Percentiles rank a stretch among this genome's conserved stretches.
These are phyloP conservation scores for Hemicordylus capensis DNA, from an alignment of 2,113 vertebrate genomes.

Conservation along the genomic window DNA sequence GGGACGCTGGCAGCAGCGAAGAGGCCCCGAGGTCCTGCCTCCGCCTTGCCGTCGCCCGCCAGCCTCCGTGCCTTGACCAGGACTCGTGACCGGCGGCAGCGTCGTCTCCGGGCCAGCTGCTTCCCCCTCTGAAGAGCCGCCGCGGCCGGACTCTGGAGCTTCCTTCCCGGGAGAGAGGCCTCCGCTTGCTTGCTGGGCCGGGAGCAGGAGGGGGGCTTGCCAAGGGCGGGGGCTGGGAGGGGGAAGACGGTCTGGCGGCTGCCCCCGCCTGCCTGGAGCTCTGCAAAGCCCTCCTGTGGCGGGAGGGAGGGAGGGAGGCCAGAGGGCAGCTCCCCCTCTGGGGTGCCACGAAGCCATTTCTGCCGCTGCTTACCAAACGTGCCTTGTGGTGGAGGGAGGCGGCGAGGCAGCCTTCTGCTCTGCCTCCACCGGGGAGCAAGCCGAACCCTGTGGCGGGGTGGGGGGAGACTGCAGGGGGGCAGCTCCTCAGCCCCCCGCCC, in stretches of 20 bases:
- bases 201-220: conserved; percentile 22
- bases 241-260: too few species aligned
- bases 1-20: conserved; percentile 24
- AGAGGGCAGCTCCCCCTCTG: neutral
- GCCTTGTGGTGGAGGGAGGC: neutral
- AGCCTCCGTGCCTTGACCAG: conserved; percentile 72
- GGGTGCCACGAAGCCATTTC: neutral
- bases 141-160: accelerated
- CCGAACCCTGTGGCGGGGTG: neutral
- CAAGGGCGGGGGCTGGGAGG: neutral
- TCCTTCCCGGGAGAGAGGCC: accelerated
- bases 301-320: neutral
- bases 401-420: neutral
- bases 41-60: conserved; percentile 5
- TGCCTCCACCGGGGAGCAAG: neutral
- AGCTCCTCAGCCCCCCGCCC: neutral
- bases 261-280: neutral
- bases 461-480: neutral
- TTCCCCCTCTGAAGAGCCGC: neutral
- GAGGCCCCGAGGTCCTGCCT: conserved; percentile 30
- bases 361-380: neutral
- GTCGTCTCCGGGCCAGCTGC: neutral
- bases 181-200: neutral
- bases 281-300: neutral
- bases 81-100: conserved; percentile 44